Evolutionary conservation across 2,113 vertebrate species (phyloP).

Genomic region (Ophthalmotilapia sp.): DNA sequence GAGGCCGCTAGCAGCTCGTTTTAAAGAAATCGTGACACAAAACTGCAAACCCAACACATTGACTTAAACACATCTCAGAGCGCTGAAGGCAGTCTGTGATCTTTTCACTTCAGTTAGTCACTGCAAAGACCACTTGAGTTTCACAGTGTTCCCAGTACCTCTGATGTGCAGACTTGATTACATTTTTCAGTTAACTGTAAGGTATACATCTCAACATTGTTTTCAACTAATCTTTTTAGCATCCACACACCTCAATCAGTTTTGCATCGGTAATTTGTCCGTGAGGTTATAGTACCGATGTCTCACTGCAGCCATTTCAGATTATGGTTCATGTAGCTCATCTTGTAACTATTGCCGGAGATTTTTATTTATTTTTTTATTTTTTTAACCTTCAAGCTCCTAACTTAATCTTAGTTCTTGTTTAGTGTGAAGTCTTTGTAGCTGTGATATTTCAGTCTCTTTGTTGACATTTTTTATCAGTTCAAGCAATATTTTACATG

Average conservation of each 20-base stretch:
- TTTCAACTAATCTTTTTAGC: not conserved
- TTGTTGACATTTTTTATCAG: not conserved
- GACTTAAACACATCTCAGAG: not conserved
- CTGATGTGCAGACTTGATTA: not conserved
- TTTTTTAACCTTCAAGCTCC: not conserved
- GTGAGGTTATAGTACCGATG: not conserved
- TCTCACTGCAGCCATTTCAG: not conserved
- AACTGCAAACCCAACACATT: not conserved
- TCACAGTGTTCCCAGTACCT: not conserved
- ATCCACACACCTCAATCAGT: not conserved
- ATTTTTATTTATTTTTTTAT: not conserved
- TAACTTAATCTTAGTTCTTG: not conserved
- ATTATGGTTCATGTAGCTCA: not conserved
- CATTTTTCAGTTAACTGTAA: not conserved
- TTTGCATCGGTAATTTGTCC: not conserved
- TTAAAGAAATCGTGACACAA: not conserved
- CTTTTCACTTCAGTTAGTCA: not conserved
- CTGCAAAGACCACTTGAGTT: not conserved
- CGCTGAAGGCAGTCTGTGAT: not conserved
- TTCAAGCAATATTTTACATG: not conserved
- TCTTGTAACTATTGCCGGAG: too few species aligned
- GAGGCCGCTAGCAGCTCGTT: not conserved
- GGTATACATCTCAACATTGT: not conserved
- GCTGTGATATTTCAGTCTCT: not conserved
- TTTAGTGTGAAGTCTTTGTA: not conserved